Percentiles rank a stretch among this genome's conserved stretches.
Evolutionary conservation across 2,888 invertebrate species (phyloP).

Genomic region (Xestoiulus laeticollis): DNA sequence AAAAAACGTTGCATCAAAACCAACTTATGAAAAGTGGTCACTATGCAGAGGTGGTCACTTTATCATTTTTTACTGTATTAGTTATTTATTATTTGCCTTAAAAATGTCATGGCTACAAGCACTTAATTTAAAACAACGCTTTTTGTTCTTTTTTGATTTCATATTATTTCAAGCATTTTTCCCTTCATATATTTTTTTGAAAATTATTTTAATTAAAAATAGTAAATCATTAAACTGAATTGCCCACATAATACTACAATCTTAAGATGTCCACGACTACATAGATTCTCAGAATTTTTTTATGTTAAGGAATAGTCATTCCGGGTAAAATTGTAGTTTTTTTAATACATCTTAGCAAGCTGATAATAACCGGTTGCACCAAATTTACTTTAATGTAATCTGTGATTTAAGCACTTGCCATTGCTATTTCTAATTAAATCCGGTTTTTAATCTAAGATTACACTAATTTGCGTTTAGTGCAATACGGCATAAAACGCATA

Average conservation of each 20-base stretch:
- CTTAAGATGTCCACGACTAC: background rate
- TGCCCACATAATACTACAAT: background rate
- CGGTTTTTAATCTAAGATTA: background rate
- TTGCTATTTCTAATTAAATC: background rate
- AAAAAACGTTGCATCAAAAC: too few relatives aligned
- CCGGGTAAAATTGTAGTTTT: background rate
- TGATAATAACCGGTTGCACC: background rate
- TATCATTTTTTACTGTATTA: too few relatives aligned
- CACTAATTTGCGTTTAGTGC: background rate
- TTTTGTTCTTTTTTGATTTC: too few relatives aligned
- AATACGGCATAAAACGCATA: background rate
- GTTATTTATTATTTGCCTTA: too few relatives aligned
- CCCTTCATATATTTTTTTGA: too few relatives aligned
- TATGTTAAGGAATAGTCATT: background rate
- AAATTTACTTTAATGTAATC: background rate
- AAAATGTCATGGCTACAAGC: too few relatives aligned
- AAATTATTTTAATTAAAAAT: too few relatives aligned
- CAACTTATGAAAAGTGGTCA: too few relatives aligned
- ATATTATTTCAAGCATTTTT: too few relatives aligned
- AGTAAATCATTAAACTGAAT: background rate
- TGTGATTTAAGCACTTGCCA: background rate
- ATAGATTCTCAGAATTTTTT: background rate
- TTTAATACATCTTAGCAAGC: background rate
- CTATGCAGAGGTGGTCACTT: too few relatives aligned
- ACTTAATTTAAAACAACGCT: too few relatives aligned